phyloP scores from a whole-genome alignment of 2,888 invertebrate genomes.

The Leptura quadrifasciata region DNA sequence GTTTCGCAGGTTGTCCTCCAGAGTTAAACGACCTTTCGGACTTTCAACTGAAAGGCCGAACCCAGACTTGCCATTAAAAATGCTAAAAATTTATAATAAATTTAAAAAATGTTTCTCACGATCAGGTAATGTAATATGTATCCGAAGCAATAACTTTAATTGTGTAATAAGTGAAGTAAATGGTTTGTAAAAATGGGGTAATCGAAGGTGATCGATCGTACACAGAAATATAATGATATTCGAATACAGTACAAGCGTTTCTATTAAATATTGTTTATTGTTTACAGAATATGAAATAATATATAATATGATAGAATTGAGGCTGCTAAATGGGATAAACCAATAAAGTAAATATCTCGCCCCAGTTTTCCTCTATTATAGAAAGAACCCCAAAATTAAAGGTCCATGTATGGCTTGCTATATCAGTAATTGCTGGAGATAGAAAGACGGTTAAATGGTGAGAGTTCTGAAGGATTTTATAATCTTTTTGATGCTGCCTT shows the following conservation, averaged over 20 bases:
- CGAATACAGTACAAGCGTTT: not conserved
- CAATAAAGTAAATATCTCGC: no score
- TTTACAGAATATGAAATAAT: no score
- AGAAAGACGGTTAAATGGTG: no score
- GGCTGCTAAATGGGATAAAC: no score
- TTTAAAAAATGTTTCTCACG: constrained; percentile 37
- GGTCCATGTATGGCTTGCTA: no score
- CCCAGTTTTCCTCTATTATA: no score
- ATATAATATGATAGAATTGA: no score
- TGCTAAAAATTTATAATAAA: constrained; percentile 44
- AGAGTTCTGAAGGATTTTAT: no score
- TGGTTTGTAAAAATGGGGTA: constrained; percentile 1
- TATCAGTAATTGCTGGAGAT: no score
- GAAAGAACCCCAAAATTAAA: no score
- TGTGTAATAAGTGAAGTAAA: constrained; percentile 7
- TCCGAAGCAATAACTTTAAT: constrained; percentile 4
- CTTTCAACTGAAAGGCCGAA: constrained; percentile 47
- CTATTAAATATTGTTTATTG: not conserved
- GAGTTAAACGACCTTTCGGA: constrained; percentile 54
- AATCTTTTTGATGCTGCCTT: no score
- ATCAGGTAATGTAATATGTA: constrained; percentile 26
- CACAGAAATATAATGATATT: not conserved
- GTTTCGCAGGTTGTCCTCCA: constrained; percentile 49
- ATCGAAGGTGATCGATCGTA: constrained; percentile 4
- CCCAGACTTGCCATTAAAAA: constrained; percentile 44